Base-by-base conservation (phyloP, 2,797 vertebrate genomes). In the Amphiprion clarkii region DNA sequence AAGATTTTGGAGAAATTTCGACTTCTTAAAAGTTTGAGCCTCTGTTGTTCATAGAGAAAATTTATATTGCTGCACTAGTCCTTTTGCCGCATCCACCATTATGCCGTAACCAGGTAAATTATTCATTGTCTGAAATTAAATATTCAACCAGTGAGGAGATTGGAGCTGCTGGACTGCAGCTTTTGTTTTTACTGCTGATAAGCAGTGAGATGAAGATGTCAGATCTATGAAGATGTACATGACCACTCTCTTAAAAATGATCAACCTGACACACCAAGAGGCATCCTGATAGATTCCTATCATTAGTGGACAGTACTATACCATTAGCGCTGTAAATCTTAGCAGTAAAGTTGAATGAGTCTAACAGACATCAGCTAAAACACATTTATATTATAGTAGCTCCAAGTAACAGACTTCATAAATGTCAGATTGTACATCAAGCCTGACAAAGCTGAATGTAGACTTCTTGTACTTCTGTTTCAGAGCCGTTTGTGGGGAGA, bases 81-180 rank as follows among this genome's bases (percentile, higher is more conserved):
- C 25, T 67, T 71, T 19, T 49, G 29, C 54, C 51, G 42, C 16
- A 56, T 51, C 14, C 55, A 65, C 42, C 80, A 82, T 84, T 80
- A 78, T 73, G 60, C 75, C 25, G 29, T 69, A 74, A 51, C 52
- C 31, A 16, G 5, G 65, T 75, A 78, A 93, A 94, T 93, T 86
- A 93, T 93, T 91, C 31, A 93, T 85, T 1, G 48, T 44, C 56
- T 76, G 40, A 81, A 89, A 91, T 91, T 0, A 91, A 91, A 93
- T 88, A 91, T 92, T 91, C 25, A 90, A 63, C 9, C 60, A 63
- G 72, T 27, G 21, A 63, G 64, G 8, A 31, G 57, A 39, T 23
- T 65, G 25, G 56, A 76, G 68, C 10, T 39, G 36, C 36, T 39
- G 36, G 36, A 39, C 36, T 39, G 36, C 36, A 39, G 36, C 36